Evolutionary conservation across 2,113 vertebrate genomes (phyloP).

Genomic region (Lutjanus erythropterus): DNA sequence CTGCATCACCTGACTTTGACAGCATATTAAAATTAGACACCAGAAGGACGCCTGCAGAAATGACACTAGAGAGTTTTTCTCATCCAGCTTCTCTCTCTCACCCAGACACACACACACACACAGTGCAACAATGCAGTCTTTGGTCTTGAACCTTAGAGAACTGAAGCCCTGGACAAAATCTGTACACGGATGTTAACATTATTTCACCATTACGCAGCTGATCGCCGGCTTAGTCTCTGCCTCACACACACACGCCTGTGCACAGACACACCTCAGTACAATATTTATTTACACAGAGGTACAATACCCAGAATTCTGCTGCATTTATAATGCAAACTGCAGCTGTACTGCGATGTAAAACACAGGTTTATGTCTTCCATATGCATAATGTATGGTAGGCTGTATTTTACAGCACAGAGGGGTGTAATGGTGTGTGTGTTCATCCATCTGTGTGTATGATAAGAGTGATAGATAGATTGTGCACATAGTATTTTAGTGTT

Average conservation of each 20-base stretch:
- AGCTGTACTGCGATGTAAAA: constrained; percentile 25
- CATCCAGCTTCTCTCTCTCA: no score
- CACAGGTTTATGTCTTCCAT: constrained; percentile 17
- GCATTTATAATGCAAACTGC: constrained; percentile 7
- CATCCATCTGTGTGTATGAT: constrained; percentile 32
- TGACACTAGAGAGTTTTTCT: no score
- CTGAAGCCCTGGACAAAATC: neutral
- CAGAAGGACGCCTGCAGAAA: no score
- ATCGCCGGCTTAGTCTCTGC: neutral
- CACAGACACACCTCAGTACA: neutral
- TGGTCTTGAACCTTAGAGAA: neutral
- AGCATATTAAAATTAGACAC: no score
- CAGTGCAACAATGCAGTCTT: neutral
- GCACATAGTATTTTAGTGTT: constrained; percentile 18
- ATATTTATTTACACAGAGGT: neutral
- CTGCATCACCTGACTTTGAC: no score
- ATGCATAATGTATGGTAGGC: constrained; percentile 37
- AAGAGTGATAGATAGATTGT: constrained; percentile 18
- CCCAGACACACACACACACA: neutral
- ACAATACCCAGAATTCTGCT: neutral
- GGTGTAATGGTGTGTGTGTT: constrained; percentile 8
- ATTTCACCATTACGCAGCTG: neutral
- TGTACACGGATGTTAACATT: neutral
- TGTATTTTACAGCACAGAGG: constrained; percentile 4
- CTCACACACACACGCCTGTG: constrained; percentile 4